A percentile compares a stretch with the other conserved stretches of the same genome.
Conservation (phyloP, 2,888 invertebrate genomes). For the Sympetrum striolatum region DNA sequence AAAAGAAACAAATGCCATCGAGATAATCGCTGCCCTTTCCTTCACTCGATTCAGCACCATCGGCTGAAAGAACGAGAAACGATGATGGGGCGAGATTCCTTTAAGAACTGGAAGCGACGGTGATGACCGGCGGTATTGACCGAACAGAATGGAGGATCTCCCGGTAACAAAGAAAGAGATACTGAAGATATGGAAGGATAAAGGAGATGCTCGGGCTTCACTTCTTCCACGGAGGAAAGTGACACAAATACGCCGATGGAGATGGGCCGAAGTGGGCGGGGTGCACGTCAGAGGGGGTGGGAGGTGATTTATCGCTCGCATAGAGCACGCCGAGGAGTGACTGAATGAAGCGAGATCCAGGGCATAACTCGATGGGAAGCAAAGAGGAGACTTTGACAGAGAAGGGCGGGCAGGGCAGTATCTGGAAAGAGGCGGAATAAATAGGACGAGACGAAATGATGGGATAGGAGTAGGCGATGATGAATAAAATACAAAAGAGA, state of each 20-base stretch:
- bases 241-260: not conserved
- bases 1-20: not conserved
- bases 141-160: not conserved
- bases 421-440: not conserved
- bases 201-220: not conserved
- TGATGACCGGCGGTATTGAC: not conserved
- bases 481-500: not conserved
- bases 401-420: not conserved
- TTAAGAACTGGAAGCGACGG: not conserved
- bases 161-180: not conserved
- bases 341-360: not conserved
- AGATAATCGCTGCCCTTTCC: not conserved
- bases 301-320: conserved; percentile 20
- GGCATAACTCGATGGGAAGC: not conserved
- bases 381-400: not conserved
- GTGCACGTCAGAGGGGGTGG: not conserved
- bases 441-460: not conserved
- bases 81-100: not conserved
- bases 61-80: not conserved
- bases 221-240: not conserved
- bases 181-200: not conserved
- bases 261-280: not conserved
- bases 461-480: not conserved
- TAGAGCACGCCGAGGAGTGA: conserved; percentile 12
- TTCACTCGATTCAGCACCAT: not conserved